Evolutionary conservation across 2,888 invertebrate genomes (phyloP).

Genomic region (Troglohyphantes excavatus): DNA sequence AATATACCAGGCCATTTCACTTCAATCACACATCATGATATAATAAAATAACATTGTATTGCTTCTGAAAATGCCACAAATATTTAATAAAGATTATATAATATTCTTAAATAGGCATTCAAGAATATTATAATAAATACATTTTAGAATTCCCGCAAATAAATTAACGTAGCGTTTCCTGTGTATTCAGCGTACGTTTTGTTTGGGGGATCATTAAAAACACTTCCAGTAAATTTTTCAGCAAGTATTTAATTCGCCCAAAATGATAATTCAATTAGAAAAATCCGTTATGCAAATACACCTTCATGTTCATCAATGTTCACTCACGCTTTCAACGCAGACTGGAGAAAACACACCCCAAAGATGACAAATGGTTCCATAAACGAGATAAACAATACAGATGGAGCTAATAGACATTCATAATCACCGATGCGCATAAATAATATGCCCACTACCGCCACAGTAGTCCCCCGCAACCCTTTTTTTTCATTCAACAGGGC

Average conservation of each 20-base stretch:
- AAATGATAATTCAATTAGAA: not conserved
- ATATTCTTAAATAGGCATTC: too few relatives aligned
- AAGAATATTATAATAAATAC: too few relatives aligned
- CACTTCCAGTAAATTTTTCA: not conserved
- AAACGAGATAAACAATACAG: conserved; percentile 20
- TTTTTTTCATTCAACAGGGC: conserved; percentile 21
- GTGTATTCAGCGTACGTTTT: too few relatives aligned
- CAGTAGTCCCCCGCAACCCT: not conserved
- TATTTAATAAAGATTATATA: too few relatives aligned
- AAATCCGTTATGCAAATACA: not conserved
- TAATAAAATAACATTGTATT: too few relatives aligned
- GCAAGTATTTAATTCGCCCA: not conserved
- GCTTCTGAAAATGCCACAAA: too few relatives aligned
- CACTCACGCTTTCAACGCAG: not conserved
- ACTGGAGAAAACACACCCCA: not conserved
- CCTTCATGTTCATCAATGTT: not conserved
- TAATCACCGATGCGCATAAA: conserved; percentile 56
- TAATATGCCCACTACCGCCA: conserved; percentile 21
- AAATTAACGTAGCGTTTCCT: too few relatives aligned
- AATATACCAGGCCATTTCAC: too few relatives aligned
- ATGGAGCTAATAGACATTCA: conserved; percentile 28
- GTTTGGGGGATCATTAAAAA: too few relatives aligned
- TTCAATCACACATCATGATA: too few relatives aligned
- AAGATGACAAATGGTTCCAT: conserved; percentile 1
- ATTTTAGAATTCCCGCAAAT: too few relatives aligned